phyloP scores from a whole-genome alignment of 2,113 vertebrate genomes.

The Oenanthe melanoleuca region DNA sequence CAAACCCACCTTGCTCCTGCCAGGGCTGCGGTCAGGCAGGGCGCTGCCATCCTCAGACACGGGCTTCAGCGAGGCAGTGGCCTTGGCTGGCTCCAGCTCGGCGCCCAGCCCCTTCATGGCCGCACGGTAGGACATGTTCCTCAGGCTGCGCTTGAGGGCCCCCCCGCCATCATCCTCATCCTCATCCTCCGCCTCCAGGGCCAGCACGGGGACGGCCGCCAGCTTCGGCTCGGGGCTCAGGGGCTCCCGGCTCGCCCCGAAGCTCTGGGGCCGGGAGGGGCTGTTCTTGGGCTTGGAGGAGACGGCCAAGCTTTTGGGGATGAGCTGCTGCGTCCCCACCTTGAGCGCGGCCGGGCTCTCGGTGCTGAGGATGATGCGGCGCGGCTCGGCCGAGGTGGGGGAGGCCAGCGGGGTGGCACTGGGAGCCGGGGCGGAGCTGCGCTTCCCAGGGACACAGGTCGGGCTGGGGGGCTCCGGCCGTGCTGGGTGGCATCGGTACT shows the following conservation, averaged over 20 bases:
- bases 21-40: slow-evolving; percentile 11
- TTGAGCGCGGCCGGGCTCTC: slow-evolving; percentile 80
- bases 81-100: not conserved
- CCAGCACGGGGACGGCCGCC: slow-evolving; percentile 49
- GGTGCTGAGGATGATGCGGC: slow-evolving; percentile 82
- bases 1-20: slow-evolving; percentile 74
- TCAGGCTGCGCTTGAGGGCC: slow-evolving; percentile 80
- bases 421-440: not conserved
- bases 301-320: slow-evolving; percentile 84
- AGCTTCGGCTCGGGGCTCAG: slow-evolving; percentile 17
- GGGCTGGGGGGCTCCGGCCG: not conserved
- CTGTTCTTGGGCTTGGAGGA: slow-evolving; percentile 74
- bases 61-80: slow-evolving; percentile 56
- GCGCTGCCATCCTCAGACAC: slow-evolving; percentile 62
- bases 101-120: slow-evolving; percentile 79
- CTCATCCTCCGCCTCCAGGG: slow-evolving; percentile 72
- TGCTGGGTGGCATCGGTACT: slow-evolving; percentile 72
- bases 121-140: slow-evolving; percentile 89
- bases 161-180: slow-evolving; percentile 57
- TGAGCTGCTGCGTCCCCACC: slow-evolving; percentile 87
- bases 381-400: not conserved
- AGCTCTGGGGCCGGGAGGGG: slow-evolving; percentile 82
- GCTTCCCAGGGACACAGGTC: fast-evolving
- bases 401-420: not conserved
- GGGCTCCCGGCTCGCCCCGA: slow-evolving; percentile 67